A percentile compares a stretch with the other conserved stretches of the same genome.
Conservation (phyloP, 30 jellyfish, hydroid and myxozoan species). For the Turritopsis rubra region DNA sequence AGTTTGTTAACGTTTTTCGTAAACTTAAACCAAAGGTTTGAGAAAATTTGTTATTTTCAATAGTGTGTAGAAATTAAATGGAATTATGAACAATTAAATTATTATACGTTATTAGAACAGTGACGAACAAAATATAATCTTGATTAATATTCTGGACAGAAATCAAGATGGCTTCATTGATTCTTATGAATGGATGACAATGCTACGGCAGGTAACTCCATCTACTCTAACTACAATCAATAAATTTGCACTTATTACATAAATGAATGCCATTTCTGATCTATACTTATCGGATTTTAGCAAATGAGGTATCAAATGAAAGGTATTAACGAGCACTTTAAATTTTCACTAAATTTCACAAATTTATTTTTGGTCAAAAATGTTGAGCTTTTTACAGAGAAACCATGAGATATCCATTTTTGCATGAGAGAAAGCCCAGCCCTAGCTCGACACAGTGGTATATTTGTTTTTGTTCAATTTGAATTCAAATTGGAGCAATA, state of each 20-base stretch:
- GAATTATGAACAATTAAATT: not conserved
- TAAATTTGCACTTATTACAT: not conserved
- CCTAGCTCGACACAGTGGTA: no score
- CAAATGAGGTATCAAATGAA: no score
- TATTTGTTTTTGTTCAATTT: no score
- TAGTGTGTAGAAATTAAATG: not conserved
- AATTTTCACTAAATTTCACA: no score
- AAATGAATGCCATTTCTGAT: no score
- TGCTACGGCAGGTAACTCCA: conserved; percentile 50
- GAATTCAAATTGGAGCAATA: no score
- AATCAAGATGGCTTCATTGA: conserved; percentile 71
- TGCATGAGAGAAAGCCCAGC: no score
- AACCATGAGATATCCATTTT: no score
- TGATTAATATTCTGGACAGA: conserved; percentile 54
- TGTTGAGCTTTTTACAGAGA: no score
- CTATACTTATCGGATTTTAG: no score
- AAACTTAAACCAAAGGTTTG: conserved; percentile 59
- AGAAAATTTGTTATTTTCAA: not conserved
- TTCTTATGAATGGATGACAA: conserved; percentile 82
- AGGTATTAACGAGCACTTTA: no score
- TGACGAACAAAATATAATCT: conserved; percentile 60
- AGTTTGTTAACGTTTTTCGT: conserved; percentile 48
- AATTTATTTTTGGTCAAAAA: no score
- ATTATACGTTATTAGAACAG: conserved; percentile 32
- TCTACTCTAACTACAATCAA: not conserved